These are phyloP conservation scores for Noturus placidus DNA, from an alignment of 2,113 vertebrate genomes.

Conservation along the genomic window DNA sequence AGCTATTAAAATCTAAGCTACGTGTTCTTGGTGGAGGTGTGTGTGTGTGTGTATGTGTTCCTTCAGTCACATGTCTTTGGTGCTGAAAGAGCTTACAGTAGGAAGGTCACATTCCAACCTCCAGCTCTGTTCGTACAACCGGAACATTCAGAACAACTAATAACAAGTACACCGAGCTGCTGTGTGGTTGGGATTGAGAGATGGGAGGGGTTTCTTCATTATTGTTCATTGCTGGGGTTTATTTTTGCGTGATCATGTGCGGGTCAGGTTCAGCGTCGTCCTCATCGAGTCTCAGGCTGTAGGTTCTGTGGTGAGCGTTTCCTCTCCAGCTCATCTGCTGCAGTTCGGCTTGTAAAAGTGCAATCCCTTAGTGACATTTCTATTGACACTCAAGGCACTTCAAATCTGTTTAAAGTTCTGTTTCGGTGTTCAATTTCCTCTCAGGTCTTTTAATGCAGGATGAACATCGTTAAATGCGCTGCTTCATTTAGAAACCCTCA, in stretches of 20 bases:
- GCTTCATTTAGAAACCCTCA: conserved; percentile 50
- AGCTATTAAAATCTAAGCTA: background rate
- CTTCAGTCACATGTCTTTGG: conserved; percentile 17
- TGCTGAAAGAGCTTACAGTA: background rate
- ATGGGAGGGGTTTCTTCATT: background rate
- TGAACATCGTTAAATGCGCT: background rate
- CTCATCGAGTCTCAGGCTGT: background rate
- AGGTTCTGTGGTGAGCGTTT: background rate
- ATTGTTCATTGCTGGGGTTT: background rate
- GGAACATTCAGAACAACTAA: background rate
- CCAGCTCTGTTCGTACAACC: background rate
- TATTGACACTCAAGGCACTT: too few species aligned
- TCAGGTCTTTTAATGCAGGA: background rate
- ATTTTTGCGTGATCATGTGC: background rate
- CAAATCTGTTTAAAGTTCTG: too few species aligned
- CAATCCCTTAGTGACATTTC: too few species aligned
- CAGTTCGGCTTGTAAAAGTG: background rate
- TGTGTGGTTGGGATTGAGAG: background rate
- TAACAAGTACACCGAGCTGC: too few species aligned
- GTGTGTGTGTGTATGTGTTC: conserved; percentile 23
- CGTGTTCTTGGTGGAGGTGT: background rate
- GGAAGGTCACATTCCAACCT: conserved; percentile 31
- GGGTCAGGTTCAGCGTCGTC: background rate
- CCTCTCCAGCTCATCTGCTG: background rate
- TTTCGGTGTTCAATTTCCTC: background rate